Base-by-base conservation (phyloP, 1,140 invertebrate genomes). In the Pseudomyrmex sp. region DNA sequence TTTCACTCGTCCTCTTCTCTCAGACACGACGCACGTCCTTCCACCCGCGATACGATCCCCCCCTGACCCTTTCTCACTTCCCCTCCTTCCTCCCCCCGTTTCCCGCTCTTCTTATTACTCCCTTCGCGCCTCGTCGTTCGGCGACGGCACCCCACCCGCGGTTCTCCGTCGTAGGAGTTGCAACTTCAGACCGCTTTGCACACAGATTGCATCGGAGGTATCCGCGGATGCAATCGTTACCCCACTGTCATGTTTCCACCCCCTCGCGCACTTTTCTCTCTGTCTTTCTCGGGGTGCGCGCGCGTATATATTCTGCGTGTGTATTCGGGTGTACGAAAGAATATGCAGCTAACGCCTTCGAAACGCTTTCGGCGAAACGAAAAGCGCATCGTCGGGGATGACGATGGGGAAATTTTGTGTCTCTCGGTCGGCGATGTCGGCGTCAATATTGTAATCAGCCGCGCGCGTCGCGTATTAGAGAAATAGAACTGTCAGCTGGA, bases 201-300 rank as follows among this genome's bases (percentile, higher is more conserved):
- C 91, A 92, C 92, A 92, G 91, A 91, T 92, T 92, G 92, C 91
- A 91, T 91, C 85, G 84, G 83, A 91, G 88, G 89, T 89, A 91
- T 91, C 88, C 88, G 90, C 87, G 87, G 91, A 93, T 92, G 92
- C 92, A 92, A 92, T 92, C 91, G 91, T 91, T 93, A 93, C 91
- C 88, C 89, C 86, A 82, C 77, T 80, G 76, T 85, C 74, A 82
- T 88, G 85, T 90, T 77, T 83, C 84, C 77, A 82, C 66, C 82
- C 77, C 66, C 73, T 66, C 77, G 70, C 50, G 13, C 62, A 26
- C 44, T 48, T 18, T 46, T 61, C 79, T 46, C 8, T 56, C n/a
- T 66, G 26, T 50, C 54, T 18, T 46, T 61, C 79, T 46, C 8
- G 63, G 46, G 15, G 52, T 10, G 58, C 50, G 82, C 26, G 56